Conservation (phyloP, 2,113 vertebrate species). For the Henicopernis longicauda region DNA sequence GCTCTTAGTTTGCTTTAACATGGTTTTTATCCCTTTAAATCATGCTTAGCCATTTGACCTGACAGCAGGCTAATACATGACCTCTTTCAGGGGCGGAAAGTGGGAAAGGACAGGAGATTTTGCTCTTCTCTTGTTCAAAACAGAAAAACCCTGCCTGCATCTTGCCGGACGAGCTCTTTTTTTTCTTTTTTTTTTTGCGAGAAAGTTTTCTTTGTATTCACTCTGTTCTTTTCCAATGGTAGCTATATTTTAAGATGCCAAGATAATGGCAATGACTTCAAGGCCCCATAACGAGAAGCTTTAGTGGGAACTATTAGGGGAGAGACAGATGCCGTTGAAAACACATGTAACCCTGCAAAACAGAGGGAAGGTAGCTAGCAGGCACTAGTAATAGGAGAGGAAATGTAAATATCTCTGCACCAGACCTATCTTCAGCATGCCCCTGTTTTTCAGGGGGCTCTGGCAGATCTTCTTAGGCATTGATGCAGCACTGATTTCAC, state of each 20-base stretch:
- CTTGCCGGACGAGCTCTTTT: neutral
- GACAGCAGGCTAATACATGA: conserved; percentile 36
- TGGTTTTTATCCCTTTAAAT: conserved; percentile 60
- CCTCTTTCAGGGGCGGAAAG: neutral
- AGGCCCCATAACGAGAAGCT: neutral
- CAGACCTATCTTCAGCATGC: neutral
- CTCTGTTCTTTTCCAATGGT: neutral
- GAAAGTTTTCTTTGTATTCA: neutral
- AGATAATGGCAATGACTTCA: conserved; percentile 5
- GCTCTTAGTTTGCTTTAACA: conserved; percentile 64
- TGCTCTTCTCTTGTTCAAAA: neutral
- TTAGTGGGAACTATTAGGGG: neutral
- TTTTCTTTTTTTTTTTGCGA: neutral
- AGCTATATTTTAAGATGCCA: neutral
- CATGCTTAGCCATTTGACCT: conserved; percentile 26
- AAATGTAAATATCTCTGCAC: neutral
- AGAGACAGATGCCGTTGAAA: neutral
- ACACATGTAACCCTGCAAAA: neutral
- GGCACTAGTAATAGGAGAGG: neutral
- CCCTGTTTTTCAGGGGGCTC: neutral
- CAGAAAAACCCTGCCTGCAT: neutral
- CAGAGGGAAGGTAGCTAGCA: neutral
- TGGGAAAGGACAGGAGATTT: neutral
- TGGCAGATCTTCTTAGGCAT: neutral
- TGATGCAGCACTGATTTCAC: neutral